Base-by-base conservation (phyloP, 2,797 vertebrate species). In the Periophthalmus magnuspinnatus region DNA sequence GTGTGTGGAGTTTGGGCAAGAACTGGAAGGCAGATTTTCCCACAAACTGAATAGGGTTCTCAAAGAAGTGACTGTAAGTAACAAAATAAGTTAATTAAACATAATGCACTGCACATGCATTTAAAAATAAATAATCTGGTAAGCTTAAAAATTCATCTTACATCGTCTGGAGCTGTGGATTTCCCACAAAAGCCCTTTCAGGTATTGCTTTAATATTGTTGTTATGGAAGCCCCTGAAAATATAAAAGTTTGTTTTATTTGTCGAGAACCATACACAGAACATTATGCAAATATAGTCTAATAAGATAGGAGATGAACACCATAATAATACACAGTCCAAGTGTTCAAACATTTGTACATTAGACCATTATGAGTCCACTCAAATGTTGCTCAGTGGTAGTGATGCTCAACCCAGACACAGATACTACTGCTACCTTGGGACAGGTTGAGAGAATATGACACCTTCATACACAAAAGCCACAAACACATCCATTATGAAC, bases 141-240 rank as follows among this genome's bases (percentile, higher is more conserved):
- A 32, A 38, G 64, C 47, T 65, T 22, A 6, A 41, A 41, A 22
- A 41, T 0, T 22, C 2, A 22, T 13, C 61, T 45, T 92, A 98
- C 97, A 98, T 96, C 60, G 96, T 97, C 87, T 98, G 96, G 56
- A 99, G 95, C 59, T 96, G 93, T 38, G 96, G 96, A 85, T 98
- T 99, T 80, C 96, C 96, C 89, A 94, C 89, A 78, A 99, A 99
- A 22, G 96, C 97, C 2, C 92, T 94, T 88, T 98, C 96, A 4
- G 97, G 97, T 84, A 98, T 98, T 69, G 94, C 94, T 92, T 93
- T 95, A 92, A 99, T 98, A 88, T 96, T 96, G 92, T 99, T 98
- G 93, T 96, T 97, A 81, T 99, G 97, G 91, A 99, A 99, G 8
- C 96, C 96, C 0, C 97, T 98, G 91, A 74, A 86, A 86, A 87